A percentile compares a stretch with the other conserved stretches of the same genome.
Evolutionary conservation across 92 coral and sea anemone genomes (phyloP).

Genomic region (Meandrina meandrites): DNA sequence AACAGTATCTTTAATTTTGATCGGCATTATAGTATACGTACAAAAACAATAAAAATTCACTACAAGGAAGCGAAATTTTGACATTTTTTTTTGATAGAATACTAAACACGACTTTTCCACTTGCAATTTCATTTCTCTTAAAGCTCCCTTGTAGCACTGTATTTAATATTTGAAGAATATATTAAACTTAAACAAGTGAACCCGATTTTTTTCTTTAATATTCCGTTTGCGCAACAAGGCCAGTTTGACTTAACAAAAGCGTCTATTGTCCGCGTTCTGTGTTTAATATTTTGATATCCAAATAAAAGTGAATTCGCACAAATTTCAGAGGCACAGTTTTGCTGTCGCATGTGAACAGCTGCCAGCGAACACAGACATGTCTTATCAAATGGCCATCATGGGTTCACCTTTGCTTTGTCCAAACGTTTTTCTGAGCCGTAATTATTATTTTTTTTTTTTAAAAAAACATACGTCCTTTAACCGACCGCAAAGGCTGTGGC

Average conservation of each 20-base stretch:
- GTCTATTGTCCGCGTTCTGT: background rate
- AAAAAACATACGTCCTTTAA: background rate
- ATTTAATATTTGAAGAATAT: conserved; percentile 16
- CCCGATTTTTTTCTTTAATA: background rate
- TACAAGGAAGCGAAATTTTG: background rate
- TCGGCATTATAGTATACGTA: background rate
- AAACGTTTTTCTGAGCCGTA: background rate
- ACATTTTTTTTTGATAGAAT: background rate
- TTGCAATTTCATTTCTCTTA: background rate
- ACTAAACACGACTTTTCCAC: background rate
- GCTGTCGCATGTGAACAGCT: conserved; percentile 27
- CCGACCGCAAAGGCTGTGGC: background rate
- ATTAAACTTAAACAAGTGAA: conserved; percentile 7
- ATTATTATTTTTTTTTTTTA: conserved; percentile 1
- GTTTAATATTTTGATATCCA: conserved; percentile 8
- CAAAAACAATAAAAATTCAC: background rate
- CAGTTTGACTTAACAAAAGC: background rate
- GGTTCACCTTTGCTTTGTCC: conserved; percentile 24
- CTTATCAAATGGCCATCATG: conserved; percentile 39
- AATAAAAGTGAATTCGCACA: conserved; percentile 27
- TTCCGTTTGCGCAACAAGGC: background rate
- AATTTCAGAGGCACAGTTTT: conserved; percentile 10
- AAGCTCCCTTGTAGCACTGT: background rate
- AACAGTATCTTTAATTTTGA: background rate
- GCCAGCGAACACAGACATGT: conserved; percentile 32